Evolutionary conservation across 2,113 vertebrate species (phyloP), one percentile per base, ranked within the genome.

Genomic region (Phasianus colchicus): DNA sequence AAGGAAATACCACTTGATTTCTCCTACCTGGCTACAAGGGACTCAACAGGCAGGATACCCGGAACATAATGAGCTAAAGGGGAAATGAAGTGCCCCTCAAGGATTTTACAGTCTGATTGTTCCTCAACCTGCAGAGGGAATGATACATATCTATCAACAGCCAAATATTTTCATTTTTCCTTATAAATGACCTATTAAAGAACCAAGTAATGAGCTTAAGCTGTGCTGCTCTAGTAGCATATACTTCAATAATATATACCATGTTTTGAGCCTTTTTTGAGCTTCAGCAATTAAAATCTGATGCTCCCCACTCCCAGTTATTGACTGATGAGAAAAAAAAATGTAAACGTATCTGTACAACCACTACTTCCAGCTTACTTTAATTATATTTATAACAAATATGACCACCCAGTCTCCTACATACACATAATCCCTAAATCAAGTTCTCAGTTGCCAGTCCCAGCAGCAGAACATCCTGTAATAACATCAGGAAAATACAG

Each of bases 61-160:
- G 99, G 99, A 36, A 99, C 98, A 95, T 98, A 97, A 73, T 99
- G 98, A 82, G 98, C 98, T 97, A 99, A 97, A 1, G 99, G 99
- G n/a, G 99, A 99, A 84, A 99, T 97, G 93, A 99, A 99, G 95
- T 99, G 98, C 1, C 99, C 99, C 92, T 99, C 98, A 42, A 99
- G 98, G 89, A 99, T 98, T 91, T 97, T 98, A 97, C 99, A 99
- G 94, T 99, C 99, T 1, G 98, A 97, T 30, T 99, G 98, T 20
- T 99, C 98, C 82, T 99, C 99, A 86, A 98, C 98, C 99, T 99
- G 89, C 20, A 93, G 57, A 92, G 72, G 76, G 89, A 75, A 71
- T 2, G 7, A 61, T 43, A 65, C 6, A 30, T 0, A 17, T 4
- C 0, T 54, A 74, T 36, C 15, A 80, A 65, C 10, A 22, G 21